Evolutionary conservation across 2,797 vertebrate species (phyloP).

Genomic region (Nothura maculosa): DNA sequence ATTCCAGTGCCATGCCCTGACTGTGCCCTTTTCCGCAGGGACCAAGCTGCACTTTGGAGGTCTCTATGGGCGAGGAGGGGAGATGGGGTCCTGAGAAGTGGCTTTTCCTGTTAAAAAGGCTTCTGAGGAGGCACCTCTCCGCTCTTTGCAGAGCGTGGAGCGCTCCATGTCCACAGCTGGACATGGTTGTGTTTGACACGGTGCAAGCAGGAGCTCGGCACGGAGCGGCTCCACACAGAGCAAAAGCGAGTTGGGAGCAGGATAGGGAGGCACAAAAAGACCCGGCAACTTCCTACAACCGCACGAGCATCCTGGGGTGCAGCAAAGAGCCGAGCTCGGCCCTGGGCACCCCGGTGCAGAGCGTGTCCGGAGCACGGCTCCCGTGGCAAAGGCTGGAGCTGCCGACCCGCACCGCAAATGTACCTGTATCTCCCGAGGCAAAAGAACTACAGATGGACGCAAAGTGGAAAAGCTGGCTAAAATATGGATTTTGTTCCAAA

Average conservation of each 20-base stretch:
- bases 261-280: rapidly evolving
- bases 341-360: neutral
- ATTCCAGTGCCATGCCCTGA: neutral
- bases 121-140: neutral
- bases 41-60: neutral
- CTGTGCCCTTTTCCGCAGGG: neutral
- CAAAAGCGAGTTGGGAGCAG: neutral
- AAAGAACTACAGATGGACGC: neutral
- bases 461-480: constrained; percentile 12
- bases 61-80: neutral
- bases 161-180: neutral
- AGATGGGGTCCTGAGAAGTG: neutral
- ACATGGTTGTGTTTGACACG: neutral
- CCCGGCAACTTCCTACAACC: neutral
- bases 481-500: constrained; percentile 12
- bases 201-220: rapidly evolving
- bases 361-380: neutral
- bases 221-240: neutral
- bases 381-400: neutral
- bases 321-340: neutral
- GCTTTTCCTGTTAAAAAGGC: neutral
- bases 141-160: rapidly evolving
- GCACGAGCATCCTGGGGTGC: neutral
- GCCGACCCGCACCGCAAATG: neutral
- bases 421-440: neutral